Conservation (phyloP, 2,113 vertebrate species). For the Elanoides forficatus region DNA sequence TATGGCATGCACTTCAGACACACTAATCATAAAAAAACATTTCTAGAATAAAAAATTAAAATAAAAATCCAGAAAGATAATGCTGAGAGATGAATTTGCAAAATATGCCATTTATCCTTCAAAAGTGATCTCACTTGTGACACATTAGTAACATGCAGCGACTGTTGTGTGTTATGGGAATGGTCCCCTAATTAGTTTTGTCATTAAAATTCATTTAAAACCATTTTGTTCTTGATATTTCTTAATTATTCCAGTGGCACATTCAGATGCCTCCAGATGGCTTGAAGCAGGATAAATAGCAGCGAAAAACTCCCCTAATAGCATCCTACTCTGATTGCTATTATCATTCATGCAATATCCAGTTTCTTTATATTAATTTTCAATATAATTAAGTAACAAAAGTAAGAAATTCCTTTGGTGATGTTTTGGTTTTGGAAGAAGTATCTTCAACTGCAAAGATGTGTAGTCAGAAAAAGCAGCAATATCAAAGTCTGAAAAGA, state of each 20-base stretch:
- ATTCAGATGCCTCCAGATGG: conserved; percentile 60
- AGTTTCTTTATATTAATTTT: conserved; percentile 23
- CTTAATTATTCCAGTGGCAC: conserved; percentile 48
- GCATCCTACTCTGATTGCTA: background rate
- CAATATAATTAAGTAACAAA: background rate
- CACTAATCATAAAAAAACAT: background rate
- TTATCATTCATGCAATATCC: conserved; percentile 1
- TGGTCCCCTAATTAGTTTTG: conserved; percentile 5
- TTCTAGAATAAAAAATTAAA: background rate
- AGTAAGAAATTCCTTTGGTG: background rate
- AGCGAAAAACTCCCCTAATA: conserved; percentile 8
- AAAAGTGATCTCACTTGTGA: background rate
- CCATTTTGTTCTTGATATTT: conserved; percentile 34
- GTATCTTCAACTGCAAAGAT: background rate
- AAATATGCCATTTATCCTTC: background rate
- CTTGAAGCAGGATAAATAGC: conserved; percentile 40
- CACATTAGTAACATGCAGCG: background rate
- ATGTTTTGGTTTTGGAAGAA: background rate
- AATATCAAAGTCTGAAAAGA: background rate
- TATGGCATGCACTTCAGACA: background rate
- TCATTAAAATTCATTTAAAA: conserved; percentile 53
- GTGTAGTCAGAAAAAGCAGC: background rate
- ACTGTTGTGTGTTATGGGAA: background rate
- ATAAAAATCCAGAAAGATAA: background rate
- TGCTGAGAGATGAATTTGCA: background rate